phyloP scores from a whole-genome alignment of 2,888 invertebrate species.

The Agrochola macilenta region DNA sequence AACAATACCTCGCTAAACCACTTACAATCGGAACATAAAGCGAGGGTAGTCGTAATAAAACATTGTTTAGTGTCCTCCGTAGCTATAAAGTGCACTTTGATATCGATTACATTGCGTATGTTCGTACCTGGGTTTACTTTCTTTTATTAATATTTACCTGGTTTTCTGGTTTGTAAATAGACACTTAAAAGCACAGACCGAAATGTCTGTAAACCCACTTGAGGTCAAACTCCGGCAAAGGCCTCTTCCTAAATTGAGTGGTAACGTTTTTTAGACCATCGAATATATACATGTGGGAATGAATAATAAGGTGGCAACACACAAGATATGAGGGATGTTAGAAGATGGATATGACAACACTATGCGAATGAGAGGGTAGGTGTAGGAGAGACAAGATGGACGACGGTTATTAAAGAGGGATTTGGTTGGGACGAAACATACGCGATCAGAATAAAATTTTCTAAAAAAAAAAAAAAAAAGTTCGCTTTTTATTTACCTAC shows the following conservation, averaged over 20 bases:
- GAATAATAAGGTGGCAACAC: too few species aligned
- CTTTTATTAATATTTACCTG: not conserved
- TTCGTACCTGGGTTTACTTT: conserved; percentile 29
- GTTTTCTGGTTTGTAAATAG: not conserved
- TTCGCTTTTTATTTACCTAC: too few species aligned
- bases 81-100: conserved; percentile 42
- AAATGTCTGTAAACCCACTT: too few species aligned
- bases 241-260: not conserved
- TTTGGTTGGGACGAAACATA: too few species aligned
- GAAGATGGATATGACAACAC: not conserved
- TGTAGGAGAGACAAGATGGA: not conserved
- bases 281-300: too few species aligned
- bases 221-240: not conserved
- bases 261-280: not conserved
- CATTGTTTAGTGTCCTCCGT: conserved; percentile 43
- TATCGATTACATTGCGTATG: conserved; percentile 52
- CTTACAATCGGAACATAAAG: conserved; percentile 56
- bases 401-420: too few species aligned
- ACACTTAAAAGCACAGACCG: too few species aligned
- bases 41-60: conserved; percentile 48
- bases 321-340: too few species aligned
- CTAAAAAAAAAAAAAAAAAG: too few species aligned
- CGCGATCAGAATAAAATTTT: too few species aligned
- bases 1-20: conserved; percentile 53
- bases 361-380: not conserved